These are phyloP conservation scores for Loripinus fragilis DNA, from an alignment of 2,888 invertebrate species.

Conservation along the genomic window DNA sequence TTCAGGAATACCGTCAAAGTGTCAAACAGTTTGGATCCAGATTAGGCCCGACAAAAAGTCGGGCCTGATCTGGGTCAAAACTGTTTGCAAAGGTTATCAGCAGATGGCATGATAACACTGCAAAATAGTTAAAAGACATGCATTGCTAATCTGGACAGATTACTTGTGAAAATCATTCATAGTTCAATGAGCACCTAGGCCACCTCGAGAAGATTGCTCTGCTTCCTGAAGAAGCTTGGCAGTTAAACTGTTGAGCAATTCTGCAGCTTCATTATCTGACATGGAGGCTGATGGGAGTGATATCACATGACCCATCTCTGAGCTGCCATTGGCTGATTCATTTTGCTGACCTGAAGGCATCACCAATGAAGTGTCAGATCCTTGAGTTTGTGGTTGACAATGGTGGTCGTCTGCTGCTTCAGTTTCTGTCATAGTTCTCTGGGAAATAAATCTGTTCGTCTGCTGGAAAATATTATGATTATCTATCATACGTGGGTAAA, in stretches of 20 bases:
- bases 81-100: too few species aligned
- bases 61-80: too few species aligned
- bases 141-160: too few species aligned
- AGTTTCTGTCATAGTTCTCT: background rate
- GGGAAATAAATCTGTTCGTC: background rate
- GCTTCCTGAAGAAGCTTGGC: slow-evolving; percentile 2
- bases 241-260: background rate
- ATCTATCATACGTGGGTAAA: too few species aligned
- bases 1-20: too few species aligned
- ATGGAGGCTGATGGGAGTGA: background rate
- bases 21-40: too few species aligned
- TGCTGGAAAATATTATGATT: background rate
- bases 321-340: background rate
- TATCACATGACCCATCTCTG: background rate
- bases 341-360: background rate
- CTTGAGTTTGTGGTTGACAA: background rate
- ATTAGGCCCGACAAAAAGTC: too few species aligned
- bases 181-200: background rate
- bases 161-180: too few species aligned
- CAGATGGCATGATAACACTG: too few species aligned
- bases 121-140: too few species aligned
- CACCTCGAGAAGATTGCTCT: background rate
- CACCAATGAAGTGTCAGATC: background rate
- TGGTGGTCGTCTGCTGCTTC: background rate
- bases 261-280: slow-evolving; percentile 9